These are phyloP conservation scores for Ptychobarbus kaznakovi DNA, from an alignment of 2,797 vertebrate genomes.

Conservation along the genomic window DNA sequence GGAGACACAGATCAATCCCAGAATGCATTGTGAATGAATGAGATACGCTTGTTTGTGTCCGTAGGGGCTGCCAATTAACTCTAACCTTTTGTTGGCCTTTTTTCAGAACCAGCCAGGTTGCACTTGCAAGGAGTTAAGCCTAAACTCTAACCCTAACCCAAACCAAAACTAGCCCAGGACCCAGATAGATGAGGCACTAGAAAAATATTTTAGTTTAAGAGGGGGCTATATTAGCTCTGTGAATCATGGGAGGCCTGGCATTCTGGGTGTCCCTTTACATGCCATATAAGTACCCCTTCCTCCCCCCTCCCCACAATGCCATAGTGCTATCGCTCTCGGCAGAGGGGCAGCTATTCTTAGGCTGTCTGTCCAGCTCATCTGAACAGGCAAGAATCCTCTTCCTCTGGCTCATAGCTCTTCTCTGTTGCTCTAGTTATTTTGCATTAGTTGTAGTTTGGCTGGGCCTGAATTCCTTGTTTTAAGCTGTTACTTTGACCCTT, in stretches of 20 bases:
- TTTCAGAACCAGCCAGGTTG: background rate
- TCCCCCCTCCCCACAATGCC: slow-evolving; percentile 77
- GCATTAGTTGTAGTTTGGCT: slow-evolving; percentile 50
- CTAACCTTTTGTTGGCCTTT: background rate
- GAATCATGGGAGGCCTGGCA: slow-evolving; percentile 88
- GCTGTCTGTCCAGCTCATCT: slow-evolving; percentile 81
- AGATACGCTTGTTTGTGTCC: slow-evolving; percentile 10
- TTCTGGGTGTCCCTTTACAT: slow-evolving; percentile 93
- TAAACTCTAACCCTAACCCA: background rate
- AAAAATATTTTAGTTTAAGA: slow-evolving; percentile 78
- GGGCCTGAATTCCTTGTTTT: slow-evolving; percentile 42
- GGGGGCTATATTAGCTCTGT: slow-evolving; percentile 91
- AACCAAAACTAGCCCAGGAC: background rate
- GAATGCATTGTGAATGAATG: slow-evolving; percentile 16
- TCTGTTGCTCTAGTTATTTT: slow-evolving; percentile 61
- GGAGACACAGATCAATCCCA: slow-evolving; percentile 1
- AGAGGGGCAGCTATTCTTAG: slow-evolving; percentile 92
- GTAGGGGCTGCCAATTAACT: background rate
- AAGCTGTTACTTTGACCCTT: slow-evolving; percentile 31
- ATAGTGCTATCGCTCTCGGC: slow-evolving; percentile 87
- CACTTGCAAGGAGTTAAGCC: background rate
- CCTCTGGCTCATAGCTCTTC: slow-evolving; percentile 55
- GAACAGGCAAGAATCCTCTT: slow-evolving; percentile 84
- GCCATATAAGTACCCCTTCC: slow-evolving; percentile 91
- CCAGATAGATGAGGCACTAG: slow-evolving; percentile 65